phyloP scores from a whole-genome alignment of 2,113 vertebrate genomes.

The Peromyscus maniculatus region DNA sequence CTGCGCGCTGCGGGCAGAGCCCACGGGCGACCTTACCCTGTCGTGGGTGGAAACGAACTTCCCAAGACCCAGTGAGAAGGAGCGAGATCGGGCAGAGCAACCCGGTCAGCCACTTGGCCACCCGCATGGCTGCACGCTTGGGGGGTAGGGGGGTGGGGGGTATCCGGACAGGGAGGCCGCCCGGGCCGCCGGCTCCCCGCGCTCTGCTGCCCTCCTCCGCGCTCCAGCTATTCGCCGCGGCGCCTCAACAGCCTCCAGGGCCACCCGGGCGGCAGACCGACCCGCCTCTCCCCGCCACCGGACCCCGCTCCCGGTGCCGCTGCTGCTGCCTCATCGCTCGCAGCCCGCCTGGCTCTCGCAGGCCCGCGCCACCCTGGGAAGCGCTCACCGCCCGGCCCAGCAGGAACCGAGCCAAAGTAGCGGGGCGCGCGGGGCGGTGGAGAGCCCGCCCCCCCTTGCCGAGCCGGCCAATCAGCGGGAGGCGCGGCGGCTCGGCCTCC shows the following conservation, averaged over 20 bases:
- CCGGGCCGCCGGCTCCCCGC: constrained; percentile 84
- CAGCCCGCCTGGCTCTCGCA: constrained; percentile 9
- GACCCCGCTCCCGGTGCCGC: constrained; percentile 60
- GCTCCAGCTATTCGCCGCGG: constrained; percentile 37
- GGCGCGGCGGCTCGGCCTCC: constrained; percentile 46
- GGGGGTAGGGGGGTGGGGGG: not conserved
- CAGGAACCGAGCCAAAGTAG: constrained; percentile 70
- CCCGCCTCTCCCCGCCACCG: constrained; percentile 31
- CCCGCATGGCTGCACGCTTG: constrained; percentile 82
- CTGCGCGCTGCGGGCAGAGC: not conserved
- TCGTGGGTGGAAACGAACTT: constrained; percentile 91
- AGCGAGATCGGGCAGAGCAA: constrained; percentile 92
- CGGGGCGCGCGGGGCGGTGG: constrained; percentile 60
- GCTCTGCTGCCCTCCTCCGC: constrained; percentile 63
- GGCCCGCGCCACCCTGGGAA: constrained; percentile 53
- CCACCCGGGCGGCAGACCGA: constrained; percentile 60
- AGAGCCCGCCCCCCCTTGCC: constrained; percentile 68
- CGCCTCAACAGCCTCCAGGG: constrained; percentile 76
- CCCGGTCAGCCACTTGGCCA: constrained; percentile 89
- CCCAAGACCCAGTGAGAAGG: constrained; percentile 87
- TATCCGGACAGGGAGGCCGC: constrained; percentile 81
- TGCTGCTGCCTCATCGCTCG: constrained; percentile 77
- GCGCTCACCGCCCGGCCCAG: not conserved
- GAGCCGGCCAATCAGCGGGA: constrained; percentile 67
- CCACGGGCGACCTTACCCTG: constrained; percentile 90